Evolutionary conservation across 2,888 invertebrate genomes (phyloP).

Genomic region (Hypolimnas misippus): DNA sequence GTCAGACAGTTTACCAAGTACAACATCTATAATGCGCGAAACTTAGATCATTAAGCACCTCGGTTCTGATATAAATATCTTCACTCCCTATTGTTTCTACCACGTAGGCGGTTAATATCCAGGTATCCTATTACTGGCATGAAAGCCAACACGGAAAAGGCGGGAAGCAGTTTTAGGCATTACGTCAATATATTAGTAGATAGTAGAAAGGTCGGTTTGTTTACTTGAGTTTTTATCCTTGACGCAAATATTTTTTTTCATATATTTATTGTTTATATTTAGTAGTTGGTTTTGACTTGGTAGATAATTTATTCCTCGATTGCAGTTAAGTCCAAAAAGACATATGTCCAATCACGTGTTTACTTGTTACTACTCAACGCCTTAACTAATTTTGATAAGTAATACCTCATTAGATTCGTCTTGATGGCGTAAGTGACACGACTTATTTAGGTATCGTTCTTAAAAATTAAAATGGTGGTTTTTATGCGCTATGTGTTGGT

Average conservation of each 20-base stretch:
- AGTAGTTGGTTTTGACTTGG: not conserved
- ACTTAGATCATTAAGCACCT: conserved; percentile 20
- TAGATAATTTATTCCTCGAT: no score
- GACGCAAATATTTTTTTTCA: not conserved
- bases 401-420: no score
- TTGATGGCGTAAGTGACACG: no score
- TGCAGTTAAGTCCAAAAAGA: no score
- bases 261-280: not conserved
- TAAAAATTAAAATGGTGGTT: no score
- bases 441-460: no score
- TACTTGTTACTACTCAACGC: no score
- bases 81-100: conserved; percentile 14
- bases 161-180: conserved; percentile 45
- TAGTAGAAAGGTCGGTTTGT: not conserved
- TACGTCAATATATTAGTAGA: conserved; percentile 21
- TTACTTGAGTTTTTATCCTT: not conserved
- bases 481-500: no score
- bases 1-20: conserved; percentile 6
- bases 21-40: conserved; percentile 11
- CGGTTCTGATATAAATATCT: conserved; percentile 17
- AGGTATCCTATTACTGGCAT: conserved; percentile 53
- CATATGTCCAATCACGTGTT: no score
- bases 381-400: no score
- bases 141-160: conserved; percentile 61
- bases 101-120: conserved; percentile 34